These are phyloP conservation scores for Gastrophryne carolinensis DNA, from an alignment of 2,797 vertebrate species.

Conservation along the genomic window DNA sequence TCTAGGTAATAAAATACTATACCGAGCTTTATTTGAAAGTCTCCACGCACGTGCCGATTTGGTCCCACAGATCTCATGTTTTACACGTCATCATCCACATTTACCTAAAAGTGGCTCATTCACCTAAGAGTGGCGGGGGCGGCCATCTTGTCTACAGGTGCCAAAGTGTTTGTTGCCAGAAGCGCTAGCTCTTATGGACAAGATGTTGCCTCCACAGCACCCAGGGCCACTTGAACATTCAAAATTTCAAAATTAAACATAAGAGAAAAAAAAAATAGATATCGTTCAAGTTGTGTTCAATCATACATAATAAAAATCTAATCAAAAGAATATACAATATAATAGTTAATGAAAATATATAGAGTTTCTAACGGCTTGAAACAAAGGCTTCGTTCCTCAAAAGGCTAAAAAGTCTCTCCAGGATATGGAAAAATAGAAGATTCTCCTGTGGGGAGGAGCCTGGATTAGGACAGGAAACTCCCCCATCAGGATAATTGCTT, in stretches of 20 bases:
- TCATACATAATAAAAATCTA: conserved; percentile 21
- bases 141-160: not conserved
- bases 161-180: too few species aligned
- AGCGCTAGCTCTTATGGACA: too few species aligned
- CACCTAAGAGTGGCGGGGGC: not conserved
- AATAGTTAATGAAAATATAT: conserved; percentile 11
- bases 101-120: not conserved
- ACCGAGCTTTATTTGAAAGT: conserved; percentile 45
- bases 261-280: not conserved
- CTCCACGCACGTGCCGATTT: conserved; percentile 14
- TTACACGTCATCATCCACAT: not conserved
- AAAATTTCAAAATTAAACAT: conserved; percentile 11
- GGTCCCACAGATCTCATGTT: conserved; percentile 13
- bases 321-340: conserved; percentile 31
- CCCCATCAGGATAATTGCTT: too few species aligned
- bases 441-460: too few species aligned
- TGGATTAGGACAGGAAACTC: too few species aligned
- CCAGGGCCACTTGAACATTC: not conserved
- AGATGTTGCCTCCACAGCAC: not conserved
- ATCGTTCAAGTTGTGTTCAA: not conserved
- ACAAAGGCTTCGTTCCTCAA: not conserved
- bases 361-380: conserved; percentile 3
- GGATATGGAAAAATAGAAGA: too few species aligned
- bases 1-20: conserved; percentile 38
- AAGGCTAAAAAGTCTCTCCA: too few species aligned